phyloP scores from a whole-genome alignment of 2,797 vertebrate species.

The Falco columbarius region DNA sequence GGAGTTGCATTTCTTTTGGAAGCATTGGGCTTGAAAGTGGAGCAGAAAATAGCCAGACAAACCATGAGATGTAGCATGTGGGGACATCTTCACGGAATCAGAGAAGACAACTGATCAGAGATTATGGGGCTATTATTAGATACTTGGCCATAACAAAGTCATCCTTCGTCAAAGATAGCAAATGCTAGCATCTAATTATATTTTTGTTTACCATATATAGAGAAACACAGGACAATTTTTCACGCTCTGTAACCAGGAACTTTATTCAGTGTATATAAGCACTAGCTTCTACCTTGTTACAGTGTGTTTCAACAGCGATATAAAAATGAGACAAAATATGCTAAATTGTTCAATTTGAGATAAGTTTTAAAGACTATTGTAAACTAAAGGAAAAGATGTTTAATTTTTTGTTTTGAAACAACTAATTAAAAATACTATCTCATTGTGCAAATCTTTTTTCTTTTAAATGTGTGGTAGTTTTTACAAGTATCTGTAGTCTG shows the following conservation, averaged over 20 bases:
- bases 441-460: not conserved
- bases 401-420: not conserved
- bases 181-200: not conserved
- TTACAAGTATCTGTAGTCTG: not conserved
- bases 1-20: not conserved
- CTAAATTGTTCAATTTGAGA: not conserved
- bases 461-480: not conserved
- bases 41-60: constrained; percentile 22
- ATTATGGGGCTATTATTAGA: not conserved
- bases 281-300: not conserved
- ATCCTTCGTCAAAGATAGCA: not conserved
- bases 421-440: not conserved
- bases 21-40: not conserved
- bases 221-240: not conserved
- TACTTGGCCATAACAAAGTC: not conserved
- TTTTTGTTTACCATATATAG: not conserved
- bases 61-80: not conserved
- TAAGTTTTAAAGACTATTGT: not conserved
- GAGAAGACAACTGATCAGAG: not conserved
- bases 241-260: not conserved
- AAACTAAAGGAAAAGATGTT: not conserved
- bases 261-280: not conserved
- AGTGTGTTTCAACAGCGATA: not conserved
- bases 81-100: not conserved
- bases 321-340: not conserved